Conservation (phyloP, 2,888 invertebrate genomes). For the Altica lythri region DNA sequence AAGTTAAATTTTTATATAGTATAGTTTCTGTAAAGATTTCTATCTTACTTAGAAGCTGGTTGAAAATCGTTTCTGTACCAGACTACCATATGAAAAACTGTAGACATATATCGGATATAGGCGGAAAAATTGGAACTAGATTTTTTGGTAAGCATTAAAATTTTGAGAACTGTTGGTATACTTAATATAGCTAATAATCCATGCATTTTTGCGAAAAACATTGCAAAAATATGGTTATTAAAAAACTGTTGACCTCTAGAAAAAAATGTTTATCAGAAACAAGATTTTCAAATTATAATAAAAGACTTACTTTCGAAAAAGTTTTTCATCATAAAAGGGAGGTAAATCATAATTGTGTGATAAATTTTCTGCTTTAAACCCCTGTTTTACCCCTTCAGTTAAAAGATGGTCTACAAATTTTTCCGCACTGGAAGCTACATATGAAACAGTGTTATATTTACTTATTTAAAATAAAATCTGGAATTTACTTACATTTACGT, state of each 20-base stretch:
- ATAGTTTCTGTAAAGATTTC: not conserved
- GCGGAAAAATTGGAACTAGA: conserved; percentile 69
- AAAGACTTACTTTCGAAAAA: conserved; percentile 19
- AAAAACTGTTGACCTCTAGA: conserved; percentile 76
- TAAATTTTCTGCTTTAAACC: conserved; percentile 60
- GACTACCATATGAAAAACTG: conserved; percentile 72
- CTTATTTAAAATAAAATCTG: no score
- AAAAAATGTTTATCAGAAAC: conserved; percentile 38
- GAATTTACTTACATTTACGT: no score
- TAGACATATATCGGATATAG: conserved; percentile 78
- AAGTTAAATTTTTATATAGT: not conserved
- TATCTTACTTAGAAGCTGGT: conserved; percentile 61
- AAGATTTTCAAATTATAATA: not conserved
- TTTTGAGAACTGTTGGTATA: conserved; percentile 72
- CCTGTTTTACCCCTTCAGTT: conserved; percentile 56
- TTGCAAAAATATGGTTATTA: conserved; percentile 69
- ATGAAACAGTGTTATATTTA: no score
- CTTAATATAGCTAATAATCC: conserved; percentile 78
- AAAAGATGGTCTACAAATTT: conserved; percentile 51
- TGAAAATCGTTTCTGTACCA: conserved; percentile 80
- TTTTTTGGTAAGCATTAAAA: conserved; percentile 73
- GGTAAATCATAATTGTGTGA: conserved; percentile 61
- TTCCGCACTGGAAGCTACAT: conserved; percentile 34
- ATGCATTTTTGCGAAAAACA: conserved; percentile 73
- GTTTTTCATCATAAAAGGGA: conserved; percentile 66